phyloP scores from a whole-genome alignment of 1,140 invertebrate species.

The Papilio polytes region DNA sequence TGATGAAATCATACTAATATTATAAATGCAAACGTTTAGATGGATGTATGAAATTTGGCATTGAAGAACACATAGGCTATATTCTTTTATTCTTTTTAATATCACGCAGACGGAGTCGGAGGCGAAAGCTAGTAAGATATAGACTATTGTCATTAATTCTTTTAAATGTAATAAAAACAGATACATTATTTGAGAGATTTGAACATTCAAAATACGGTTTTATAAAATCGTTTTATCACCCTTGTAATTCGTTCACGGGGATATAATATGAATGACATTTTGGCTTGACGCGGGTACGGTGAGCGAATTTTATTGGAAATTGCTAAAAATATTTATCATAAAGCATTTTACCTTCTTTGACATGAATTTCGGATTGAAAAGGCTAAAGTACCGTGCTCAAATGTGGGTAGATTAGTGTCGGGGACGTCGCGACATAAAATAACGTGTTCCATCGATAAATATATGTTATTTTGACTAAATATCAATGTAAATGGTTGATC shows the following conservation, averaged over 20 bases:
- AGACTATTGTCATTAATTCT: background rate
- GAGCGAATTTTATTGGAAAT: slow-evolving; percentile 2
- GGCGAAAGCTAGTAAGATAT: too few species aligned
- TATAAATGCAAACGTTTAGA: too few species aligned
- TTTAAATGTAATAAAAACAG: background rate
- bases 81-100: too few species aligned
- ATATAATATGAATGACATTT: background rate
- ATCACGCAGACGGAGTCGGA: too few species aligned
- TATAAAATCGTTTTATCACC: slow-evolving; percentile 8
- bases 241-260: slow-evolving; percentile 4
- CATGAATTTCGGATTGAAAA: slow-evolving; percentile 12
- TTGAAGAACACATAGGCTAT: too few species aligned
- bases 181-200: background rate
- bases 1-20: too few species aligned
- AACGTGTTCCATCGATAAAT: background rate
- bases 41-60: too few species aligned
- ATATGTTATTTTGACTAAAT: background rate
- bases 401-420: background rate
- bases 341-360: slow-evolving; percentile 23
- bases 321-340: slow-evolving; percentile 14
- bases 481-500: too few species aligned
- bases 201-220: background rate
- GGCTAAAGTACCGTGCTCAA: slow-evolving; percentile 17
- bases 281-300: slow-evolving; percentile 3
- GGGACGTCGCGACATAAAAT: background rate